Evolutionary conservation across 2,888 invertebrate species (phyloP).

Genomic region (Notodonta dromedarius): DNA sequence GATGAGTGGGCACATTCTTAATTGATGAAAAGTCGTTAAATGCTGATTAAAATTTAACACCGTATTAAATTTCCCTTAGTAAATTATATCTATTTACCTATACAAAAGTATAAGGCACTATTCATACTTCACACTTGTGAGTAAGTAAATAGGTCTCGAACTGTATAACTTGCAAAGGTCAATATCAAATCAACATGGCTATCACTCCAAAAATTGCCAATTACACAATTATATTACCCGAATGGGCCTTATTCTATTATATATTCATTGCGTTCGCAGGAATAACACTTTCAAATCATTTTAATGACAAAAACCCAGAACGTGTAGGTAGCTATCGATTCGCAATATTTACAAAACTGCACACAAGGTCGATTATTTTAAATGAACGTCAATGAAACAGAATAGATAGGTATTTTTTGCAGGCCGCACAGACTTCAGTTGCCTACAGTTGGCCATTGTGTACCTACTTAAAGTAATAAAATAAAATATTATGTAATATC

Average conservation of each 20-base stretch:
- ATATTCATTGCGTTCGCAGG: neutral
- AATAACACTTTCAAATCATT: slow-evolving; percentile 10
- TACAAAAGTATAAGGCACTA: neutral
- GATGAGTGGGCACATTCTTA: too few species aligned
- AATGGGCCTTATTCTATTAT: slow-evolving; percentile 4
- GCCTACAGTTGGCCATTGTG: too few species aligned
- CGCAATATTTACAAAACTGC: slow-evolving; percentile 19
- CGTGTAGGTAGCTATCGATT: slow-evolving; percentile 11
- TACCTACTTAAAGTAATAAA: too few species aligned
- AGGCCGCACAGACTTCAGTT: slow-evolving; percentile 11
- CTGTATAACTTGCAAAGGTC: neutral
- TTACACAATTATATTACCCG: neutral
- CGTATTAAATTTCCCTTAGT: too few species aligned
- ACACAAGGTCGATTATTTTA: slow-evolving; percentile 19
- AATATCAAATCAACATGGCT: neutral
- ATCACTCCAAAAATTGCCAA: neutral
- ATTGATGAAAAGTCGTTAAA: too few species aligned
- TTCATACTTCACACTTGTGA: neutral
- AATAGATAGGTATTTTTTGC: slow-evolving; percentile 7
- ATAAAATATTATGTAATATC: too few species aligned
- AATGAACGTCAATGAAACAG: slow-evolving; percentile 16
- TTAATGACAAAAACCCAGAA: slow-evolving; percentile 9
- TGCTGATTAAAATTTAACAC: too few species aligned
- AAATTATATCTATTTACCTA: neutral
- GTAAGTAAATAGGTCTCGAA: neutral